Evolutionary conservation across 2,797 vertebrate species (phyloP), one percentile per base, ranked within the genome.

Genomic region (Pempheris klunzingeri): DNA sequence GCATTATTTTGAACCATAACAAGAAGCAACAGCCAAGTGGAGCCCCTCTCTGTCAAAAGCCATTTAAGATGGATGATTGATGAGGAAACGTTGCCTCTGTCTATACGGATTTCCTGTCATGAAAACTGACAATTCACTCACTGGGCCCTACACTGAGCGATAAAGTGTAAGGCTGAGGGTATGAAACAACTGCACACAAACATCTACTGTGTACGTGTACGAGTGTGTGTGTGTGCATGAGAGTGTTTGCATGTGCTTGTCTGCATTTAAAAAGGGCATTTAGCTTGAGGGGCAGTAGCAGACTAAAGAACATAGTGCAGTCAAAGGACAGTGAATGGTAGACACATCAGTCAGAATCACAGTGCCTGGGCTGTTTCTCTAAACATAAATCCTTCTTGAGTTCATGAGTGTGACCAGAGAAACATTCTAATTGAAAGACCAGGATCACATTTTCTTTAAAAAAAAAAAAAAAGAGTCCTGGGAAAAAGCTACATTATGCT

Each of bases 31-130:
- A 49, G 17, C 14, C 7, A 28, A 28, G 24, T n/a, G 7, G 3
- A 20, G 13, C 13, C 9, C 3, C 13, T 44, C n/a, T 47, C 8
- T 20, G 7, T 47, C 12, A 34, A 24, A 4, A 39, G 22, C 3
- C 34, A 44, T n/a, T 46, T 1, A 7, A 54, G 3, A 39, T 0
- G 15, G 20, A 5, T 10, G 7, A 1, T 4, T 17, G 11, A 24
- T 15, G 3, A 18, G 14, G 57, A 62, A 53, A 36, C 1, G 0
- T 12, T 44, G 32, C 39, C 43, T 60, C 53, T n/a, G 11, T 17
- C 10, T 14, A 1, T 5, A 43, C 50, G 32, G 44, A 38, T 38
- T 83, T 81, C 64, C 50, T 66, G 71, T 61, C 20, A 71, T 68
- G 54, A 60, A 13, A 36, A 61, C 59, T 46, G 52, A 80, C 70